Conservation (phyloP, 2,888 invertebrate species). For the Ischnus inquisitorius region DNA sequence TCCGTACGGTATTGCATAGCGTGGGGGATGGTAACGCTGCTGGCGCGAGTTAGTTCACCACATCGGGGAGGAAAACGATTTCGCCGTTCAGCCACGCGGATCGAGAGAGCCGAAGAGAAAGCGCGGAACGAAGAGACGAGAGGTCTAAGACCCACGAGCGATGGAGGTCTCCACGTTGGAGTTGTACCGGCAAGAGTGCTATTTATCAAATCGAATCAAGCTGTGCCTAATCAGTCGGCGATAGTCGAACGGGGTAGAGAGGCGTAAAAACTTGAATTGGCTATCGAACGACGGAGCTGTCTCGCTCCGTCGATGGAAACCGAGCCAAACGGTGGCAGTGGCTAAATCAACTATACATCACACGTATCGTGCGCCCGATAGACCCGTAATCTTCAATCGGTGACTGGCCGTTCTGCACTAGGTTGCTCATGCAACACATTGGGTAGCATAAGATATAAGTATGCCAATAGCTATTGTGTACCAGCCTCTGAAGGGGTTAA, state of each 20-base stretch:
- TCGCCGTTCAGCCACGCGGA: slow-evolving; percentile 69
- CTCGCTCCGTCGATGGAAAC: slow-evolving; percentile 30
- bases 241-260: slow-evolving; percentile 72
- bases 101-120: slow-evolving; percentile 60
- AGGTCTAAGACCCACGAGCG: slow-evolving; percentile 42
- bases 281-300: slow-evolving; percentile 72
- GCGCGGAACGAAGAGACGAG: slow-evolving; percentile 51
- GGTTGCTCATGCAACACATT: background rate
- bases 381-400: background rate
- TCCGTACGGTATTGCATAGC: slow-evolving; percentile 39
- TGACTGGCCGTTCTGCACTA: background rate
- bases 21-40: slow-evolving; percentile 41
- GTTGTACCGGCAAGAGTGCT: slow-evolving; percentile 61
- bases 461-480: slow-evolving; percentile 17
- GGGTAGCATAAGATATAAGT: slow-evolving; percentile 9
- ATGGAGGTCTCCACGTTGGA: slow-evolving; percentile 37
- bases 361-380: too few species aligned
- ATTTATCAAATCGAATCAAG: slow-evolving; percentile 80
- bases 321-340: background rate
- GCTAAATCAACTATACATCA: background rate
- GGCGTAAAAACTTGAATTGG: slow-evolving; percentile 78
- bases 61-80: slow-evolving; percentile 67
- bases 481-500: slow-evolving; percentile 13
- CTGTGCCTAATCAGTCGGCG: slow-evolving; percentile 79
- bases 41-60: slow-evolving; percentile 66